These are phyloP conservation scores for Microcebus lehilahytsara DNA, from an alignment of 2,113 vertebrate species.

Conservation along the genomic window DNA sequence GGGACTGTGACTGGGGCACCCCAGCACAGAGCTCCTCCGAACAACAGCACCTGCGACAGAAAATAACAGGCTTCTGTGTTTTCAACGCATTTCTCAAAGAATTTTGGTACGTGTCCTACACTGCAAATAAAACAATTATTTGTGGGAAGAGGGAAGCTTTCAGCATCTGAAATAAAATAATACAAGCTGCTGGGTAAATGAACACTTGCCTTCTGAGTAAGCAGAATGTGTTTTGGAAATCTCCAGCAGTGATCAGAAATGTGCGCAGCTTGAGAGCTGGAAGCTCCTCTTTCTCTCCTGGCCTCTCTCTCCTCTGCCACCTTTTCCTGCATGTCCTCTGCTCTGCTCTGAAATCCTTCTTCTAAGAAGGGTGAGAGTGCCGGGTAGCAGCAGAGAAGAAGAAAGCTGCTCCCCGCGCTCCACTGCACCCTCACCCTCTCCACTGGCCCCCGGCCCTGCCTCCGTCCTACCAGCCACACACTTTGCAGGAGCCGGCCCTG, in stretches of 20 bases:
- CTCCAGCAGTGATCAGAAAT: neutral
- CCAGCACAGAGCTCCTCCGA: neutral
- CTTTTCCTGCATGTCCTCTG: neutral
- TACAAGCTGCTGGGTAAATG: neutral
- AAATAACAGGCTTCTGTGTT: neutral
- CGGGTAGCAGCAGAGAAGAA: neutral
- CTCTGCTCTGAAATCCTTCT: neutral
- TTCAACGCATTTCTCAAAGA: neutral
- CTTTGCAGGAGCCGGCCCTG: neutral
- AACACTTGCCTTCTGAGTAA: neutral
- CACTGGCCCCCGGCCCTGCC: neutral
- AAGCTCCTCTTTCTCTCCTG: neutral
- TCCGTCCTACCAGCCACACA: neutral
- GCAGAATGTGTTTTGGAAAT: neutral
- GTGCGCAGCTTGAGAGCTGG: neutral
- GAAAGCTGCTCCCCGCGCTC: accelerated
- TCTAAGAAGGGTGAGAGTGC: neutral
- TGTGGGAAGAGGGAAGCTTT: neutral
- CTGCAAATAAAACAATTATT: slow-evolving; percentile 27
- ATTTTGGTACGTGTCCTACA: neutral
- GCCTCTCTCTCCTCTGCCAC: neutral
- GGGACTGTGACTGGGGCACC: neutral
- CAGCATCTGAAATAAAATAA: slow-evolving; percentile 27
- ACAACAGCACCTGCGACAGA: neutral
- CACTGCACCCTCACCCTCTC: accelerated